Conservation (phyloP, 2,888 invertebrate species). For the Allacma fusca region DNA sequence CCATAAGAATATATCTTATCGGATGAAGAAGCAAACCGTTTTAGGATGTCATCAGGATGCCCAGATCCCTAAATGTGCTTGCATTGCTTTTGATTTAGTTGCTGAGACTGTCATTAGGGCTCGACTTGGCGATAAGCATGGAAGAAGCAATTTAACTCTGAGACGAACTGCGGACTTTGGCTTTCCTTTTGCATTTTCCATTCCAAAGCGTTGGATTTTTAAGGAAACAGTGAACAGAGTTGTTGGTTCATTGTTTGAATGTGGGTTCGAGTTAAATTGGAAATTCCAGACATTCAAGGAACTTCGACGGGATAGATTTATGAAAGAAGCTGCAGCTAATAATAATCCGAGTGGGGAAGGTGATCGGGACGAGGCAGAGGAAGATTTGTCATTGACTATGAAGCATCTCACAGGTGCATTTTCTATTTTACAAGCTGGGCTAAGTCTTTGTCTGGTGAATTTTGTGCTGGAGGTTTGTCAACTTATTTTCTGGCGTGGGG, state of each 20-base stretch:
- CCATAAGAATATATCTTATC: not conserved
- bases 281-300: not conserved
- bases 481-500: no score
- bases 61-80: not conserved
- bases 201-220: not conserved
- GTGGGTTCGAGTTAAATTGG: not conserved
- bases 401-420: not conserved
- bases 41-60: not conserved
- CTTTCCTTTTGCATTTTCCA: not conserved
- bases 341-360: not conserved
- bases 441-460: not conserved
- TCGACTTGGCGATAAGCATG: not conserved
- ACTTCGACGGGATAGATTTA: not conserved
- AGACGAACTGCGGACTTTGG: not conserved
- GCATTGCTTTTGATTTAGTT: not conserved
- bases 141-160: not conserved
- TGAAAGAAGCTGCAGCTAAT: not conserved
- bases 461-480: no score
- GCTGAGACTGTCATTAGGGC: not conserved
- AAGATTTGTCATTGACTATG: not conserved
- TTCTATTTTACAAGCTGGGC: not conserved
- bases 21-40: not conserved
- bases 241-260: not conserved
- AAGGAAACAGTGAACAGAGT: not conserved
- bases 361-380: not conserved